Evolutionary conservation across 1,140 invertebrate genomes (phyloP), one percentile per base, ranked within the genome.

Genomic region (Drosophila pallidifrons): DNA sequence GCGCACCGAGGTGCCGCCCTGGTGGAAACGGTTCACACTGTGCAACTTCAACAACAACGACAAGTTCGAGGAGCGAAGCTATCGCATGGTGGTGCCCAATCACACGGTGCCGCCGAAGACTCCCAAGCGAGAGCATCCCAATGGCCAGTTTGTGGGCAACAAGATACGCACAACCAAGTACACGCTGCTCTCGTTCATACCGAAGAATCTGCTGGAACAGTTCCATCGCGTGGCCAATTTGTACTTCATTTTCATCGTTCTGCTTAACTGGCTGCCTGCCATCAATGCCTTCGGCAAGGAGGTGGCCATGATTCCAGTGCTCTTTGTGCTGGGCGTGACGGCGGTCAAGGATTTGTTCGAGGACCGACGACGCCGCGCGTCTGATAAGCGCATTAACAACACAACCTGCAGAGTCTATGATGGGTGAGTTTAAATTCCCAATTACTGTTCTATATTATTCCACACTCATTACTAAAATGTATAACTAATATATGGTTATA

Each of bases 191-290:
- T 98, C 97, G 83, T 99, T 99, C 93, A 93, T 99, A 82, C 98
- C 98, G 8, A 98, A 99, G 92, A 99, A 99, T 94, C 93, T 99
- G 20, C 95, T 99, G 92, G 99, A 99, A 93, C 99, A 99, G 93
- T 99, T 99, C 93, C 98, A 98, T 93, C 95, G 98, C 30, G 97
- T 99, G 91, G 99, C 99, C 43, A 99, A 99, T 94, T 94, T 99
- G 72, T 99, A 99, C 94, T 99, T 99, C 93, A 96, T 99, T 87
- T 97, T 98, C 91, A 99, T 99, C 82, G 97, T 99, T 63, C 94
- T 99, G 71, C 94, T 99, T 47, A 99, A 99, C 93, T 99, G 97
- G 97, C 95, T 99, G 82, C 98, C 98, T 5, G 95, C 95, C 10
- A 97, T 98, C 38, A 98, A 97, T 93, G 98, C 98, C 0, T 99